Base-by-base conservation (phyloP, 1,140 invertebrate species). In the Saccostrea echinata region DNA sequence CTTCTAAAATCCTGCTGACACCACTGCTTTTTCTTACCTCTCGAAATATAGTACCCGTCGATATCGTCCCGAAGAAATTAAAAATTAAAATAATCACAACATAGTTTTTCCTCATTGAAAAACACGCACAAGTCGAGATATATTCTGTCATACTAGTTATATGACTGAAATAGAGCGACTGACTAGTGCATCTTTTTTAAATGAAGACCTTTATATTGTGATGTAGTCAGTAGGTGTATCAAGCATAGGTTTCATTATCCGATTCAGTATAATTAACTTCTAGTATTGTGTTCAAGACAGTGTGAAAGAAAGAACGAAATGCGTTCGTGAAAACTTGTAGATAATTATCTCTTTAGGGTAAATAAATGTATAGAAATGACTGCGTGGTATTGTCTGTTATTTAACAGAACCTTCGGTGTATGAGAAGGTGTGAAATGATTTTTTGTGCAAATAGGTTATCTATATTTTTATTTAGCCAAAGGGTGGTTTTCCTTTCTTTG, bases 21-120 rank as follows among this genome's bases (percentile, higher is more conserved):
- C 55, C 55, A 4, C 21, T n/a, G 18, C 21, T 61, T 61, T 21
- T 27, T 30, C 68, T 76, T 76, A 76, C 68, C 68, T 76, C 68
- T 30, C 68, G 68, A 76, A 76, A 76, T 16, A 76, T 33, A 76
- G 68, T 24, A 30, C 68, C 27, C 24, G 68, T 76, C 27, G 30
- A 76, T 76, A 76, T 33, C 27, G 24, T 76, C 68, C 68, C 68
- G 27, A 24, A 76, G 33, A 76, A 76, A 30, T 16, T 13, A 33
- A 76, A 76, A 76, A 76, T 27, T 33, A 76, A 13, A 30, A 76
- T 76, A 30, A 30, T 3, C 27, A 76, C 68, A 30, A 18, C 33
- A 76, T 30, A 76, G 33, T 43, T 43, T 43, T 30, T 76, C 68
- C 68, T 76, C 68, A 76, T 76, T 76, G 68, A 76, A 76, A 27